These are phyloP conservation scores for Sporophila hypoxantha DNA, from an alignment of 2,113 vertebrate species.

Conservation along the genomic window DNA sequence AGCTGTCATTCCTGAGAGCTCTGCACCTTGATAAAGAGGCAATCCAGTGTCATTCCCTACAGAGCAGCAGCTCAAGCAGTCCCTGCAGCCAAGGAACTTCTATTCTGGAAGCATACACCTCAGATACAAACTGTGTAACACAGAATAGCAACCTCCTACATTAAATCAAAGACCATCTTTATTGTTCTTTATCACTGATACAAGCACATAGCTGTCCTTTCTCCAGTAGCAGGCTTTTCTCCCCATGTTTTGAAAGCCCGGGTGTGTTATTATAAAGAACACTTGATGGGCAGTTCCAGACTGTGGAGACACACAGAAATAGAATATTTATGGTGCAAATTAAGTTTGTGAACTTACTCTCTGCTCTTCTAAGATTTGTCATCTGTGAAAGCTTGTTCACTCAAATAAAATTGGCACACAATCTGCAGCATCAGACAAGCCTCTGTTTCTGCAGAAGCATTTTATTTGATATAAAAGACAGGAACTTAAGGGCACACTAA, in stretches of 20 bases:
- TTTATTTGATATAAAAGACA: background rate
- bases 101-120: accelerated
- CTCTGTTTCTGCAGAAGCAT: conserved; percentile 43
- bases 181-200: background rate
- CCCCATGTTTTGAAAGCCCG: background rate
- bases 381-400: conserved; percentile 19
- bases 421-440: conserved; percentile 30
- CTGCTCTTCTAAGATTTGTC: conserved; percentile 40
- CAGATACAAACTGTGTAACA: background rate
- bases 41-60: background rate
- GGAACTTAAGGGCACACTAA: background rate
- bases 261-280: background rate
- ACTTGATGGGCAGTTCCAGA: background rate
- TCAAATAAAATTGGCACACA: conserved; percentile 28
- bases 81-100: background rate
- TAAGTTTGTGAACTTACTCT: background rate
- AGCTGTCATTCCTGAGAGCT: background rate
- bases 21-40: background rate
- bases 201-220: background rate
- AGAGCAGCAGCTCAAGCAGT: background rate
- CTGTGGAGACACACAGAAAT: background rate
- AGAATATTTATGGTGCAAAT: background rate
- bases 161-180: background rate
- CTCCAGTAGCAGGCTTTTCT: background rate
- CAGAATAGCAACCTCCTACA: background rate